Conservation (phyloP, 2,797 vertebrate genomes). For the Tachyglossus aculeatus region DNA sequence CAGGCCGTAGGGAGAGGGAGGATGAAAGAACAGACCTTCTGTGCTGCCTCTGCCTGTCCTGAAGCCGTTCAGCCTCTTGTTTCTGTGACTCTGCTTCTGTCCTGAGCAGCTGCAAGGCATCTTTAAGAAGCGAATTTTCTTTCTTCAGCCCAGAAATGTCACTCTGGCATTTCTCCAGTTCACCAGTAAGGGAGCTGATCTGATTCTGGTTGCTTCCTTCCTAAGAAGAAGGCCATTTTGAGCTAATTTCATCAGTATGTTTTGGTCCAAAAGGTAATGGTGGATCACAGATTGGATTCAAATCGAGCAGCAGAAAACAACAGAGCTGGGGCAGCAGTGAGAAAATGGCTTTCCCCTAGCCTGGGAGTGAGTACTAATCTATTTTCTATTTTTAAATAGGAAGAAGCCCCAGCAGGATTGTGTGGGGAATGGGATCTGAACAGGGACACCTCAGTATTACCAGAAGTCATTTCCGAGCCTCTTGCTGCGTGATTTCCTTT, state of each 20-base stretch:
- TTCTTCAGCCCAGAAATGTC: slow-evolving; percentile 80
- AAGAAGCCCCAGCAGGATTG: neutral
- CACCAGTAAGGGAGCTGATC: slow-evolving; percentile 78
- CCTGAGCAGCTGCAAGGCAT: slow-evolving; percentile 78
- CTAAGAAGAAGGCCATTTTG: slow-evolving; percentile 54
- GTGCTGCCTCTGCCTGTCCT: slow-evolving; percentile 81
- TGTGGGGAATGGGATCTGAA: neutral
- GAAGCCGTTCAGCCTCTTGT: slow-evolving; percentile 82
- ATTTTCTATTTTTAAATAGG: neutral
- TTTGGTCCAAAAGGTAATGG: too few species aligned
- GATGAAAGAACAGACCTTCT: slow-evolving; percentile 66
- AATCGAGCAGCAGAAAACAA: too few species aligned
- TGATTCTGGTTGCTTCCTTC: slow-evolving; percentile 78
- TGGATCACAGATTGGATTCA: too few species aligned
- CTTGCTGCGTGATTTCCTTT: too few species aligned
- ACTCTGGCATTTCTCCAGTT: slow-evolving; percentile 80
- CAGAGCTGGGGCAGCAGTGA: too few species aligned
- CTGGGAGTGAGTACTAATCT: too few species aligned
- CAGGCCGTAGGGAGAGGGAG: too few species aligned
- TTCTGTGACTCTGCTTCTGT: slow-evolving; percentile 80
- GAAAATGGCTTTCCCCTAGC: too few species aligned
- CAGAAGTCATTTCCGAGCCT: too few species aligned
- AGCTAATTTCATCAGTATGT: neutral
- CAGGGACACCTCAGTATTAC: too few species aligned
- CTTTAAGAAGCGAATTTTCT: slow-evolving; percentile 83